These are phyloP conservation scores for Cephus runcator DNA, from an alignment of 2,888 invertebrate genomes.

Conservation along the genomic window DNA sequence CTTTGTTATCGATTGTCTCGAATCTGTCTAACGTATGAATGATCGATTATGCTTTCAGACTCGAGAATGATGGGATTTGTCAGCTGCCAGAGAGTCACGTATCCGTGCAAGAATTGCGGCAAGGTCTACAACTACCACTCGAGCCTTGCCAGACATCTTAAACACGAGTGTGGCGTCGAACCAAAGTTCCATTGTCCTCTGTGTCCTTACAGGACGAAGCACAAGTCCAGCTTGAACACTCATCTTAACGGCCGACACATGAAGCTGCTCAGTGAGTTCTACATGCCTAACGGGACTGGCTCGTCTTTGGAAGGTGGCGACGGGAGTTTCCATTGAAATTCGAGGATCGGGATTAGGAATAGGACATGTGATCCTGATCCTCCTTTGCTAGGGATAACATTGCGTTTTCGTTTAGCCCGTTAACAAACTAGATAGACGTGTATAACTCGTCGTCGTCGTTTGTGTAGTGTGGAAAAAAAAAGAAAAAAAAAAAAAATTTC, in stretches of 20 bases:
- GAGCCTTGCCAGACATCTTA: slow-evolving; percentile 62
- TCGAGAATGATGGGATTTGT: slow-evolving; percentile 31
- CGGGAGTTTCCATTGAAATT: background rate
- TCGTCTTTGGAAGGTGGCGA: slow-evolving; percentile 17
- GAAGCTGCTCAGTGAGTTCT: slow-evolving; percentile 50
- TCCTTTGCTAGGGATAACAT: background rate
- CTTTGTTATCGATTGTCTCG: background rate
- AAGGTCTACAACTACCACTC: slow-evolving; percentile 65
- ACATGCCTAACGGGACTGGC: slow-evolving; percentile 40
- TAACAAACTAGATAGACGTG: background rate
- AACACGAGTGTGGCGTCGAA: slow-evolving; percentile 68
- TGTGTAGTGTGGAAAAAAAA: background rate
- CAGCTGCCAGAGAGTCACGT: slow-evolving; percentile 46
- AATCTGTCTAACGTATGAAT: background rate
- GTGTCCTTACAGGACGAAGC: slow-evolving; percentile 64
- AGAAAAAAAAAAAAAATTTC: background rate
- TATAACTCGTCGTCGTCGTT: background rate
- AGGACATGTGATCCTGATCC: background rate
- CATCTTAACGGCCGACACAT: slow-evolving; percentile 60
- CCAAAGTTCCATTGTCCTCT: slow-evolving; percentile 66
- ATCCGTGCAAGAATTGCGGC: slow-evolving; percentile 65
- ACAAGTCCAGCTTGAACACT: slow-evolving; percentile 60
- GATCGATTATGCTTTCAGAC: slow-evolving; percentile 42
- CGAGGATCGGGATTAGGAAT: background rate
- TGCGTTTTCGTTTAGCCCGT: background rate